These are phyloP conservation scores for Alligator sinensis DNA, from an alignment of 2,113 vertebrate species.

Conservation along the genomic window DNA sequence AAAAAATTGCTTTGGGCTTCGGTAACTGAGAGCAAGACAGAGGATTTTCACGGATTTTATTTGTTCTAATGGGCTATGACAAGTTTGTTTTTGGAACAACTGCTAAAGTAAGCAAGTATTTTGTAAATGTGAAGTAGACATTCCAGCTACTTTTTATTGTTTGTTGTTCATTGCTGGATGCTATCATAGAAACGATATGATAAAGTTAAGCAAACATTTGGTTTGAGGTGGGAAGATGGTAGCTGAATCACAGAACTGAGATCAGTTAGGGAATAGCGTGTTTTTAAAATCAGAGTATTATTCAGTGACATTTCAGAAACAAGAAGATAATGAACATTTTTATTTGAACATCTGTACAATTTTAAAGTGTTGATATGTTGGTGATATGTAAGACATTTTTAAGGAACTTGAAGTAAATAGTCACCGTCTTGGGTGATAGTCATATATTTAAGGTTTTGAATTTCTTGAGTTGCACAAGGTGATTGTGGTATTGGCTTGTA, in stretches of 20 bases:
- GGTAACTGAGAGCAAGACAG: not conserved
- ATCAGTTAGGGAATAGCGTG: not conserved
- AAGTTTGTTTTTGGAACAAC: not conserved
- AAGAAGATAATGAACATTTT: not conserved
- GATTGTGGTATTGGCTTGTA: not conserved
- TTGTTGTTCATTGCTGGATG: not conserved
- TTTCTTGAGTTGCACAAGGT: not conserved
- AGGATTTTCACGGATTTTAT: not conserved
- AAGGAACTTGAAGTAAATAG: not conserved
- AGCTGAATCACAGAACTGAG: not conserved
- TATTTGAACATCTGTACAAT: not conserved
- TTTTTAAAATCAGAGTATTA: not conserved
- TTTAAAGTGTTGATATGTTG: not conserved
- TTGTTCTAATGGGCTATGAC: not conserved
- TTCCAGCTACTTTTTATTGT: not conserved
- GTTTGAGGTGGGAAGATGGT: not conserved
- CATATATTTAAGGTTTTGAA: not conserved
- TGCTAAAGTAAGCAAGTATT: constrained; percentile 6
- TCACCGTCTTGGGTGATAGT: not conserved
- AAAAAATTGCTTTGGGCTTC: not conserved
- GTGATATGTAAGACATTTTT: not conserved
- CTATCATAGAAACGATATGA: not conserved
- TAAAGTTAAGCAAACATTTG: not conserved
- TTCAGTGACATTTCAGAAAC: accelerated
- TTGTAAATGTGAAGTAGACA: constrained; percentile 3